Base-by-base conservation (phyloP, 1,140 invertebrate species). In the Drosophila arizonae region DNA sequence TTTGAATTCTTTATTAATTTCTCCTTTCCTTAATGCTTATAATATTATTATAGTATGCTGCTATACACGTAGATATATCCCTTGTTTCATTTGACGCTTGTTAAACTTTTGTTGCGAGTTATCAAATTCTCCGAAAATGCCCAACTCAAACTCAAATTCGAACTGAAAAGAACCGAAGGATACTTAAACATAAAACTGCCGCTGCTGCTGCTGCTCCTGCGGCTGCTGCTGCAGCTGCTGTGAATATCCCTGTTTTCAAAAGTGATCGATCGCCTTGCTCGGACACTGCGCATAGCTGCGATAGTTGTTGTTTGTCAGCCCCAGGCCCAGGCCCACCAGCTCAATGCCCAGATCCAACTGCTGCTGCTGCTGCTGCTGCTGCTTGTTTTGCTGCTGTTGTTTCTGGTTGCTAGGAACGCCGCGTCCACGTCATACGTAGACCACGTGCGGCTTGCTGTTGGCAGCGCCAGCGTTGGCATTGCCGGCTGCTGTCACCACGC, bases 341-440 rank as follows among this genome's bases (percentile, higher is more conserved):
- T 76, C 77, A 58, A 78, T 71, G 63, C 60, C 72, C 62, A 60
- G 8, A 4, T 55, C 75, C 57, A 60, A 24, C 33, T 8, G 43
- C 61, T 64, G 43, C 43, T 45, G n/a, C 33, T 64, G 43, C 43
- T 45, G n/a, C 33, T 8, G 43, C 61, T 64, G 43, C 43, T 45
- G n/a, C 43, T 45, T 17, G 17, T 17, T 6, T 4, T 26, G 51
- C 55, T 4, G 26, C 10, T 21, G 17, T 28, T 33, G 36, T 11
- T 45, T 28, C 50, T 62, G 30, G 5, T 6, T 28, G 28, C 64
- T 58, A 64, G 82, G 71, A 13, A n/a, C 33, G 26, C 65, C 63
- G 50, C 84, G 82, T 70, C 85, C 84, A 80, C 90, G 90, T 92
- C 91, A 92, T 92, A 92, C 91, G 75, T 92, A 92, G 61, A 92